These are phyloP conservation scores for Craseonycteris thonglongyai DNA, from an alignment of 2,113 vertebrate species.

Conservation along the genomic window DNA sequence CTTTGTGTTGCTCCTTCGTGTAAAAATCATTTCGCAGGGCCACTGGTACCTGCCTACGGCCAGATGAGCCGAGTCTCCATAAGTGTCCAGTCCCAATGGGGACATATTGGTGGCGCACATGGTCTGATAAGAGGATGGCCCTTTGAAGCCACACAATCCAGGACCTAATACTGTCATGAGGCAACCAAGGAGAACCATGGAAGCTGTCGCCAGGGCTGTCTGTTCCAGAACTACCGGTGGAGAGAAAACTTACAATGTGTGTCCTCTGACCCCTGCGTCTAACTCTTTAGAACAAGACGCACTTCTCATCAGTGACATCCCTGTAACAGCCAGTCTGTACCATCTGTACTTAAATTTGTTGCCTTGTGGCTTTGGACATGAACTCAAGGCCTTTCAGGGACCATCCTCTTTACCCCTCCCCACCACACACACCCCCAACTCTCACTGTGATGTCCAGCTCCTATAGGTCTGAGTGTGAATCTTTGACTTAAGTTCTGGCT, in stretches of 20 bases:
- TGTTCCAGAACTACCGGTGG: background rate
- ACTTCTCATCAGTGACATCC: background rate
- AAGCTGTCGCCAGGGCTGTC: background rate
- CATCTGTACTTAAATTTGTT: background rate
- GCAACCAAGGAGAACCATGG: background rate
- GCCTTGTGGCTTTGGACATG: background rate
- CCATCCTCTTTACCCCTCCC: no score
- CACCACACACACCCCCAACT: background rate
- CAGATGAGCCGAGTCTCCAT: background rate
- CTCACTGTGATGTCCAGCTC: background rate
- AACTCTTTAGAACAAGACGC: background rate
- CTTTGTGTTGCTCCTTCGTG: background rate
- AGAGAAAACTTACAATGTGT: background rate
- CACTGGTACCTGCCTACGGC: background rate
- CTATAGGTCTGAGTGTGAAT: background rate
- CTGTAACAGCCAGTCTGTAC: background rate
- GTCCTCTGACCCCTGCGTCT: background rate
- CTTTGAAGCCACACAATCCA: background rate
- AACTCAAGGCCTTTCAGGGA: background rate
- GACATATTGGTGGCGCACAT: background rate
- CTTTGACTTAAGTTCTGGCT: background rate
- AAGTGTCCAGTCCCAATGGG: background rate
- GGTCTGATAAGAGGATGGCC: background rate
- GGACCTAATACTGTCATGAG: background rate
- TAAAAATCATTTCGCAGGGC: background rate